phyloP scores from a whole-genome alignment of 2,888 invertebrate genomes.

The Electrophaes corylata region DNA sequence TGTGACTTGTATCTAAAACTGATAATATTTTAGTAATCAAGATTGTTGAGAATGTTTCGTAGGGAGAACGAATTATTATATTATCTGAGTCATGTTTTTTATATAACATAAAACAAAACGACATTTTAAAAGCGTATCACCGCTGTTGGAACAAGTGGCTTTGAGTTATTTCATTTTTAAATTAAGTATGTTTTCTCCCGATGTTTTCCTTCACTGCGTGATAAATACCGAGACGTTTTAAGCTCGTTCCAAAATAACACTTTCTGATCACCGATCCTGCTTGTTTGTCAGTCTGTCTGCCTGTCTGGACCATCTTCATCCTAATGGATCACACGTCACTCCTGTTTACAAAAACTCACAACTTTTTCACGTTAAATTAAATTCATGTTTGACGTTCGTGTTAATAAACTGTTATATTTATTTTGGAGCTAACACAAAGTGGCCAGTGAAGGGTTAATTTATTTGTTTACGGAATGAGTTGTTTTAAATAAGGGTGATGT shows the following conservation, averaged over 20 bases:
- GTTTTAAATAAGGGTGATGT: conserved; percentile 21
- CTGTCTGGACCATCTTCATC: conserved; percentile 43
- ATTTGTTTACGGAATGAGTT: conserved; percentile 30
- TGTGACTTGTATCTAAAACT: too few species aligned
- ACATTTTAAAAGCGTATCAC: too few species aligned
- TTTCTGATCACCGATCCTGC: conserved; percentile 9
- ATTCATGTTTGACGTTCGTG: conserved; percentile 37
- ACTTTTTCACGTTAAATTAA: conserved; percentile 38
- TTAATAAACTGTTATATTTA: conserved; percentile 40
- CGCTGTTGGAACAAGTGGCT: too few species aligned
- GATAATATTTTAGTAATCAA: too few species aligned
- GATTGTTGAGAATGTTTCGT: too few species aligned
- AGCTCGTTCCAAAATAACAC: neutral
- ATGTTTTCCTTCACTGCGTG: neutral
- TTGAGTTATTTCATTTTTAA: too few species aligned
- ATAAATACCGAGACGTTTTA: neutral
- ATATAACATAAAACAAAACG: too few species aligned
- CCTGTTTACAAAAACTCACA: conserved; percentile 36
- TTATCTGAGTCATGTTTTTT: too few species aligned
- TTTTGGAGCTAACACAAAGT: conserved; percentile 28
- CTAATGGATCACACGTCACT: conserved; percentile 49
- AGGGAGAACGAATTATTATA: too few species aligned
- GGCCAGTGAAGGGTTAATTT: conserved; percentile 27
- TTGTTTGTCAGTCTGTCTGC: conserved; percentile 49
- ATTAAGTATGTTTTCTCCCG: neutral